Evolutionary conservation across 2,888 invertebrate species (phyloP).

Genomic region (Lycophotia porphyrea): DNA sequence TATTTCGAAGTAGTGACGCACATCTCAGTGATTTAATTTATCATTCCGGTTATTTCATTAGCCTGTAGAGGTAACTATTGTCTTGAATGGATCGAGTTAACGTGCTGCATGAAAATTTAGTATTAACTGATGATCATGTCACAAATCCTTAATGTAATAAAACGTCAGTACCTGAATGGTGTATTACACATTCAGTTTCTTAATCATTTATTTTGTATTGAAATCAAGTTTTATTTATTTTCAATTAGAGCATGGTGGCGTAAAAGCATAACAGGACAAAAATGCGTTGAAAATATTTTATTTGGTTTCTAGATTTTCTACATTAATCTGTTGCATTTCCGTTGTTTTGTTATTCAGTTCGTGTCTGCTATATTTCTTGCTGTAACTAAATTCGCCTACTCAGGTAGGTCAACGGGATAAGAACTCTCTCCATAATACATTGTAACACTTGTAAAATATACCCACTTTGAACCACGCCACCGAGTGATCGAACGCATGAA

Average conservation of each 20-base stretch:
- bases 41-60: slow-evolving; percentile 81
- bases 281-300: slow-evolving; percentile 50
- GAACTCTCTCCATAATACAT: slow-evolving; percentile 84
- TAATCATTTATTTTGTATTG: slow-evolving; percentile 60
- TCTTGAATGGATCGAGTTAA: slow-evolving; percentile 82
- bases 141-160: slow-evolving; percentile 63
- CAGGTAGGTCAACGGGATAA: slow-evolving; percentile 77
- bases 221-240: slow-evolving; percentile 54
- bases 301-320: slow-evolving; percentile 67
- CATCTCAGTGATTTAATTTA: slow-evolving; percentile 75
- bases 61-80: slow-evolving; percentile 84
- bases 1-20: slow-evolving; percentile 80
- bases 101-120: slow-evolving; percentile 82
- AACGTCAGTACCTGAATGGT: slow-evolving; percentile 68
- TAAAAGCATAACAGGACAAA: slow-evolving; percentile 63
- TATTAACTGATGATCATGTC: slow-evolving; percentile 69
- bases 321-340: slow-evolving; percentile 66
- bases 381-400: slow-evolving; percentile 71
- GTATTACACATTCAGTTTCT: slow-evolving; percentile 61
- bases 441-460: slow-evolving; percentile 86
- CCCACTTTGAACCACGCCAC: slow-evolving; percentile 89
- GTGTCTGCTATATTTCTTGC: slow-evolving; percentile 69
- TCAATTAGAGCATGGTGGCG: slow-evolving; percentile 79
- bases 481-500: slow-evolving; percentile 90
- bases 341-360: slow-evolving; percentile 70